Conservation (phyloP, 2,888 invertebrate species). For the Malacosoma neustria region DNA sequence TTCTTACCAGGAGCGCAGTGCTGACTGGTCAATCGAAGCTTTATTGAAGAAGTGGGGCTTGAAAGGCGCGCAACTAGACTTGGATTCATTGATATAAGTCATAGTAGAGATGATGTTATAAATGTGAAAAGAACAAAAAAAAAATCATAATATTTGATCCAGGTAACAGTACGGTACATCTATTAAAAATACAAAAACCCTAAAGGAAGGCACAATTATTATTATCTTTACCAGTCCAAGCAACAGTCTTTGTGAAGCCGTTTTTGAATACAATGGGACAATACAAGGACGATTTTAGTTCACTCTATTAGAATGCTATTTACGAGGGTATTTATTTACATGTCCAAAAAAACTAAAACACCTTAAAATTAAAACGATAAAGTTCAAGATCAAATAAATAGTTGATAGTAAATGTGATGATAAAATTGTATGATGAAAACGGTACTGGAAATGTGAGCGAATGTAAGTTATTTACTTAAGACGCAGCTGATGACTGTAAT, state of each 20-base stretch:
- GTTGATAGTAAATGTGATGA: neutral
- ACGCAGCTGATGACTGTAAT: neutral
- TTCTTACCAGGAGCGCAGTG: conserved; percentile 94
- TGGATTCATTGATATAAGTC: conserved; percentile 84
- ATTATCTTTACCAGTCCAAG: neutral
- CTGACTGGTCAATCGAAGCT: conserved; percentile 94
- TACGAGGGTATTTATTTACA: conserved; percentile 25
- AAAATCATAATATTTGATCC: no score
- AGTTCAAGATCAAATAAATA: neutral
- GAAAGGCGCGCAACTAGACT: conserved; percentile 82
- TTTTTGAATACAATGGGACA: conserved; percentile 56
- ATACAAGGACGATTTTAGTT: conserved; percentile 66
- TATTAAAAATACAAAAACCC: conserved; percentile 25
- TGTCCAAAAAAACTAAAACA: conserved; percentile 2
- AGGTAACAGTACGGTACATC: conserved; percentile 28
- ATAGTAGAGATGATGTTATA: no score
- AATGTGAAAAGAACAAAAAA: no score
- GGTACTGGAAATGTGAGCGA: neutral
- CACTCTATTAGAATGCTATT: conserved; percentile 64
- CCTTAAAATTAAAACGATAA: neutral
- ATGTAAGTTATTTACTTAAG: neutral
- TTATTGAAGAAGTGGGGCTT: conserved; percentile 93
- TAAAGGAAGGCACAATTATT: neutral
- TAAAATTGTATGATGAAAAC: neutral
- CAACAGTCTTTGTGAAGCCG: conserved; percentile 45